Evolutionary conservation across 2,888 invertebrate genomes (phyloP).

Genomic region (Seladonia tumulorum): DNA sequence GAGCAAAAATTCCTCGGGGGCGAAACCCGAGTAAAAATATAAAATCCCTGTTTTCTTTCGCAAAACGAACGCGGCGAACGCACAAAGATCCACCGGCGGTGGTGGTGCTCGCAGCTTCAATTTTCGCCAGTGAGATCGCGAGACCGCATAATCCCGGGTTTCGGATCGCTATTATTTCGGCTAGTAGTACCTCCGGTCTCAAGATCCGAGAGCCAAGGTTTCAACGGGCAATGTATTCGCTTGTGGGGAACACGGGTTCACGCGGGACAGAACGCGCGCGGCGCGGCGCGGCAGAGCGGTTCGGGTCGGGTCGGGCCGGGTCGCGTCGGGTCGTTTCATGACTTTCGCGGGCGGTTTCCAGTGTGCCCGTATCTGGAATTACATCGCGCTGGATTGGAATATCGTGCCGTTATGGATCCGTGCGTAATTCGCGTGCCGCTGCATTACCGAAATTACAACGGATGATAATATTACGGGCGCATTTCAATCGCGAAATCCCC

Average conservation of each 20-base stretch:
- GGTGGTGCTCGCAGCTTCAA: not conserved
- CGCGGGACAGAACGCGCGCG: not conserved
- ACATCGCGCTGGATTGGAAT: slow-evolving; percentile 40
- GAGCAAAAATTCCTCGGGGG: not conserved
- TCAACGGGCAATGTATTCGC: not conserved
- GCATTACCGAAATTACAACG: slow-evolving; percentile 66
- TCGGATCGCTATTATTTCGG: slow-evolving; percentile 1
- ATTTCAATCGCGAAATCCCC: slow-evolving; percentile 70
- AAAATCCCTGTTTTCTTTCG: not conserved
- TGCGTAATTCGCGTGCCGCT: slow-evolving; percentile 58
- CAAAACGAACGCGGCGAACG: not conserved
- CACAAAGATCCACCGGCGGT: not conserved
- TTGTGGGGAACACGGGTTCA: not conserved
- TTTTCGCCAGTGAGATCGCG: not conserved
- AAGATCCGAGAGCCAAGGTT: not conserved
- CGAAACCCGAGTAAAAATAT: not conserved
- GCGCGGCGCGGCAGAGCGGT: not conserved
- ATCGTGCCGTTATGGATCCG: slow-evolving; percentile 57
- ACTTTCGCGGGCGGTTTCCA: slow-evolving; percentile 30
- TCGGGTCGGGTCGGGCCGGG: not conserved
- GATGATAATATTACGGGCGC: slow-evolving; percentile 67
- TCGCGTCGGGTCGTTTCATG: slow-evolving; percentile 23
- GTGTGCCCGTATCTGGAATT: slow-evolving; percentile 40
- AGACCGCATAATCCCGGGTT: slow-evolving; percentile 1
- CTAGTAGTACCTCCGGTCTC: not conserved